phyloP scores from a whole-genome alignment of 2,797 vertebrate genomes.

The Euphonia xanthogaster region DNA sequence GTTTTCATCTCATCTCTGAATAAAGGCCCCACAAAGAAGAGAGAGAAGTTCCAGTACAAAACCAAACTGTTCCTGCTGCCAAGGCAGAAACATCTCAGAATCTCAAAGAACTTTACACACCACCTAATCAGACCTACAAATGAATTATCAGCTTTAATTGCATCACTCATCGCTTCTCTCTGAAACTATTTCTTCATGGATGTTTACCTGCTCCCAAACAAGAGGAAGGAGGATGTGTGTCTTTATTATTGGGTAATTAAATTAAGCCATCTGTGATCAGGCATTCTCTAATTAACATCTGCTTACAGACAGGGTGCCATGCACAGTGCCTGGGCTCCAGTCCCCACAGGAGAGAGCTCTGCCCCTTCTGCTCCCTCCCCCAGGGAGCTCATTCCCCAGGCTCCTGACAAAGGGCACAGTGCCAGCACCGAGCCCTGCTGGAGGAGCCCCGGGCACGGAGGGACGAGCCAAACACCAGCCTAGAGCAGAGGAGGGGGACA shows the following conservation, averaged over 20 bases:
- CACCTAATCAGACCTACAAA: background rate
- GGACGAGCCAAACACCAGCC: background rate
- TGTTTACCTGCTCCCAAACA: background rate
- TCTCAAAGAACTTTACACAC: background rate
- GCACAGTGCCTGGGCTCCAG: background rate
- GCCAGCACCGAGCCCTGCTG: background rate
- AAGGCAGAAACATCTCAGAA: background rate
- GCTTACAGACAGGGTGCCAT: background rate
- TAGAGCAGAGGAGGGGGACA: accelerated
- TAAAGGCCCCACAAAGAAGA: background rate
- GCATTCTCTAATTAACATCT: background rate
- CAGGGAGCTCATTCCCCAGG: background rate
- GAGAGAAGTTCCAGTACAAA: background rate
- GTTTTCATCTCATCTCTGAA: background rate
- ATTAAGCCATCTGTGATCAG: background rate
- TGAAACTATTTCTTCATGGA: background rate
- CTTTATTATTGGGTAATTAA: background rate
- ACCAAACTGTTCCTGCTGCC: background rate
- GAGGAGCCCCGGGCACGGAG: background rate
- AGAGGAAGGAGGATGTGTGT: background rate
- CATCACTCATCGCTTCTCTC: background rate
- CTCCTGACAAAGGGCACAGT: background rate
- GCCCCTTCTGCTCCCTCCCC: background rate
- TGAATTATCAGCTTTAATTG: background rate
- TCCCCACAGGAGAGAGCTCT: background rate